These are phyloP conservation scores for Corythucha ciliata DNA, from an alignment of 2,888 invertebrate genomes.

Conservation along the genomic window DNA sequence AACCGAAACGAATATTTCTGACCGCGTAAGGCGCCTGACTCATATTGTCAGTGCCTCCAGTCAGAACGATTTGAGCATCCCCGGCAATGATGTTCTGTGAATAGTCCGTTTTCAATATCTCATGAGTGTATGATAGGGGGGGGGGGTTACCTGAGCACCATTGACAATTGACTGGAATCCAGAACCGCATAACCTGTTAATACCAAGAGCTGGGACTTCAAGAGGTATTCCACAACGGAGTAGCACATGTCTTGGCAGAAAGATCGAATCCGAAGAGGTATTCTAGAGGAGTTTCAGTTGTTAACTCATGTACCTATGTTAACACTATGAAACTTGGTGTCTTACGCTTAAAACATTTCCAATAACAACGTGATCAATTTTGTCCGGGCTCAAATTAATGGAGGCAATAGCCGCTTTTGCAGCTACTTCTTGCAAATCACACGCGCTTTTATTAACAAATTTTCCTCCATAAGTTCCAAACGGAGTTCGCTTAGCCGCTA, in stretches of 20 bases:
- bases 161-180: slow-evolving; percentile 92
- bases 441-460: slow-evolving; percentile 60
- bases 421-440: slow-evolving; percentile 73
- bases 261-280: slow-evolving; percentile 72
- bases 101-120: not conserved
- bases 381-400: slow-evolving; percentile 71
- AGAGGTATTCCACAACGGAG: slow-evolving; percentile 76
- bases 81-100: slow-evolving; percentile 73
- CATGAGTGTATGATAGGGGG: not conserved
- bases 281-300: slow-evolving; percentile 45
- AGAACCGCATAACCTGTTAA: slow-evolving; percentile 94
- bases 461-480: slow-evolving; percentile 92
- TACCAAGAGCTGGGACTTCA: slow-evolving; percentile 71
- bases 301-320: not conserved
- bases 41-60: slow-evolving; percentile 95
- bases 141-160: slow-evolving; percentile 64
- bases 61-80: slow-evolving; percentile 72
- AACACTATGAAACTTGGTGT: slow-evolving; percentile 5
- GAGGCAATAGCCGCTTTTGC: slow-evolving; percentile 67
- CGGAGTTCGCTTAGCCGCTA: slow-evolving; percentile 92
- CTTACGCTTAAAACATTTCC: slow-evolving; percentile 79
- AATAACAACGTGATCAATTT: slow-evolving; percentile 79
- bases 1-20: slow-evolving; percentile 79
- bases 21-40: slow-evolving; percentile 81
- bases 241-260: slow-evolving; percentile 78